These are phyloP conservation scores for Chirona hameri DNA, from an alignment of 2,888 invertebrate species.

Conservation along the genomic window DNA sequence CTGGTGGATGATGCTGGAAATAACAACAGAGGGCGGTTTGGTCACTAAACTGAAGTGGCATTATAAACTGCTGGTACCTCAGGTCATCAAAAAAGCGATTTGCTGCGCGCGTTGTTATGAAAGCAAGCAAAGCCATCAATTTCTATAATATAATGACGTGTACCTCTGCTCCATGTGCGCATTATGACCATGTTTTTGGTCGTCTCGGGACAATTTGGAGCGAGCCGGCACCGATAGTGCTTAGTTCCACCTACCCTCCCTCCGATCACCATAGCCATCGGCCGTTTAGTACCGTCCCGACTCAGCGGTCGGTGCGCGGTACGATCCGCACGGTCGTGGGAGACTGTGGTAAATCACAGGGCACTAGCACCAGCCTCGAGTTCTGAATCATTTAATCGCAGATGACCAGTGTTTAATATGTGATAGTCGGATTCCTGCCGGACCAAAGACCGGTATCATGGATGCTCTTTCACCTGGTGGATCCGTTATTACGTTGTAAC, in stretches of 20 bases:
- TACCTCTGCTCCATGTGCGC: neutral
- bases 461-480: neutral
- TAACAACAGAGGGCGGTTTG: neutral
- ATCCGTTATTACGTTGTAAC: neutral
- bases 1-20: too few species aligned
- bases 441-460: neutral
- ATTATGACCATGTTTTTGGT: neutral
- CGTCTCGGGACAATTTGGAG: neutral
- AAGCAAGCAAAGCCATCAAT: neutral
- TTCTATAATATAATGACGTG: neutral
- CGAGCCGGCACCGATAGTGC: neutral
- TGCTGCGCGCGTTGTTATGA: neutral
- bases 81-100: neutral
- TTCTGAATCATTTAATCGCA: neutral
- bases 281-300: neutral
- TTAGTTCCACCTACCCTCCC: neutral
- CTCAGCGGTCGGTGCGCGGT: neutral
- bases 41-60: neutral
- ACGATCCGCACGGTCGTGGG: neutral
- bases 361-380: neutral
- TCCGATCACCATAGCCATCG: neutral
- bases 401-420: slow-evolving; percentile 4
- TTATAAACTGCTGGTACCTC: neutral
- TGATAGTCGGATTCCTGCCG: slow-evolving; percentile 3
- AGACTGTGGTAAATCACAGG: slow-evolving; percentile 25